Evolutionary conservation across 2,888 invertebrate genomes (phyloP), one percentile per base, ranked within the genome.

Genomic region (Schrankia costaestrigalis): DNA sequence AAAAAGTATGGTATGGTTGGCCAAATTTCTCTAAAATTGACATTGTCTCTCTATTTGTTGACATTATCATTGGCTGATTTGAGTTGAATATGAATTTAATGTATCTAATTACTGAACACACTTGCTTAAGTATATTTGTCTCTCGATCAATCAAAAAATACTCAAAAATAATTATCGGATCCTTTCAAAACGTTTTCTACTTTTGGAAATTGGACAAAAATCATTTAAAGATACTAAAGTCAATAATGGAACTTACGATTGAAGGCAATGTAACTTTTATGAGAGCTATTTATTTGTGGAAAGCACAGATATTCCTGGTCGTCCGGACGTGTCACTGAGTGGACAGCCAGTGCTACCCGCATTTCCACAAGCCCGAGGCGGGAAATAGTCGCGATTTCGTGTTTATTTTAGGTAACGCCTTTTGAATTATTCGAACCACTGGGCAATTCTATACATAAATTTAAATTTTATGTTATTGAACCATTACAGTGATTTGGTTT

Each of bases 401-500:
- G 71, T 76, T 74, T 81, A 81, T 81, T 82, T 78, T 62, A 61
- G 70, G 67, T 57, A 52, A 56, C 45, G 40, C 50, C 63, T 62
- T 60, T 56, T 76, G 61, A 70, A 78, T 74, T 71, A 75, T 75
- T 72, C 53, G 49, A 34, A 46, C 44, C 50, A 62, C 49, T 65
- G 56, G 47, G 44, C 38, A 29, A 32, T 28, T 24, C 32, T 32
- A 56, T 49, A 38, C 10, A 30, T 31, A 18, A 2, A 48, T 36
- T 35, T 29, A 10, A 34, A 27, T 32, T 7, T 23, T 2, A 12
- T 27, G 21, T 9, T 31, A 34, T 21, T 12, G 25, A 24, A 9
- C 21, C 9, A 28, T 28, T 12, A 23, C 17, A 34, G 3, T 9
- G 6, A 3, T 31, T 24, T 24, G 4, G 1, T 31, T n/a, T n/a